Evolutionary conservation across 2,888 invertebrate genomes (phyloP).

Genomic region (Metopia argyrocephala): DNA sequence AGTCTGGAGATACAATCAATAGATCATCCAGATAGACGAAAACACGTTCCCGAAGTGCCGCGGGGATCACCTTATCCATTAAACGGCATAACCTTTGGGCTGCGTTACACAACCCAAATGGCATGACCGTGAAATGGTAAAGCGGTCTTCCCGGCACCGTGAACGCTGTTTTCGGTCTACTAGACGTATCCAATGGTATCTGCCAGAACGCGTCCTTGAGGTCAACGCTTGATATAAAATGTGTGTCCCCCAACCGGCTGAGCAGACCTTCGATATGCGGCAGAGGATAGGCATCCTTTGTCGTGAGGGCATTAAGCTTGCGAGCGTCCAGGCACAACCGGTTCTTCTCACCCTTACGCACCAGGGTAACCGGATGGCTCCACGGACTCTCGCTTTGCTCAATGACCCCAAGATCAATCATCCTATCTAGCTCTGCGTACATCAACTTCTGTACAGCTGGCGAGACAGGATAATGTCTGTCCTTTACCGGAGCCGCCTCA

Average conservation of each 20-base stretch:
- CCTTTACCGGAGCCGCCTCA: too few species aligned
- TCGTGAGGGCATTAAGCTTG: constrained; percentile 16
- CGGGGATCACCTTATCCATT: constrained; percentile 40
- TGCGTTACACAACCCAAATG: constrained; percentile 25
- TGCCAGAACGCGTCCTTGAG: constrained; percentile 28
- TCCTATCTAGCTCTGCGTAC: too few species aligned
- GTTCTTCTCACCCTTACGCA: constrained; percentile 17
- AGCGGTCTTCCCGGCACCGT: constrained; percentile 27
- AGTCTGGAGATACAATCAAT: constrained; percentile 7
- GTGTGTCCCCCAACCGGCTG: constrained; percentile 52
- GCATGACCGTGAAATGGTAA: constrained; percentile 38
- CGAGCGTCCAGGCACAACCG: constrained; percentile 24
- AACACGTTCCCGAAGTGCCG: background rate
- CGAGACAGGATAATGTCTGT: too few species aligned
- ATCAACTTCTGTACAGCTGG: too few species aligned
- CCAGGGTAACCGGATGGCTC: too few species aligned
- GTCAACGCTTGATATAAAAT: constrained; percentile 53
- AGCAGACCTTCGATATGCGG: constrained; percentile 25
- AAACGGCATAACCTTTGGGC: constrained; percentile 62
- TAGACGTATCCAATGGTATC: background rate
- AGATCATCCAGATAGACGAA: constrained; percentile 34
- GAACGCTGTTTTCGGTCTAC: constrained; percentile 34
- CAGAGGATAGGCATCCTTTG: constrained; percentile 14
- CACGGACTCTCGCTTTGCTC: too few species aligned
- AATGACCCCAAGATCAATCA: too few species aligned